phyloP scores from a whole-genome alignment of 2,113 vertebrate genomes.

The Ailurus styani region DNA sequence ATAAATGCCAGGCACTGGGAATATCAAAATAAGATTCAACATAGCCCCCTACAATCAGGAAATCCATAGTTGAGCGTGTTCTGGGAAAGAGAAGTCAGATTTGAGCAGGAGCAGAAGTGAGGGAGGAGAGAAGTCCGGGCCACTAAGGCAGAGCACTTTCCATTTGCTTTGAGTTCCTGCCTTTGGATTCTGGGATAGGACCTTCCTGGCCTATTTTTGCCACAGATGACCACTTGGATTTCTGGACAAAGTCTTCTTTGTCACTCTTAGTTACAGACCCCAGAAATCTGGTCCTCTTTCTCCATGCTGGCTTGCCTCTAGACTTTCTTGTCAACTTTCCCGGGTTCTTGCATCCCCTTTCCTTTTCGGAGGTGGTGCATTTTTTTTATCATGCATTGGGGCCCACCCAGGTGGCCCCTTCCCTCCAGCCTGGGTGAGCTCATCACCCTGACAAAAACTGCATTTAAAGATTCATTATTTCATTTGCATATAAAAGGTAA shows the following conservation, averaged over 20 bases:
- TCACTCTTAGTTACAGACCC: background rate
- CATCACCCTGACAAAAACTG: conserved; percentile 38
- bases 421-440: background rate
- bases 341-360: background rate
- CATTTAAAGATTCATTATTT: conserved; percentile 22
- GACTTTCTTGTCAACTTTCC: background rate
- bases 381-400: background rate
- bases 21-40: too few species aligned
- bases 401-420: background rate
- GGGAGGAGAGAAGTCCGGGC: too few species aligned
- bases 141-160: too few species aligned
- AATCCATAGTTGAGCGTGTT: background rate
- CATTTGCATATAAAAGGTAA: conserved; percentile 50
- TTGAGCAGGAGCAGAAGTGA: background rate
- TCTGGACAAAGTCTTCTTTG: background rate
- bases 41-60: background rate
- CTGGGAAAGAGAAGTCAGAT: background rate
- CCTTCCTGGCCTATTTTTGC: background rate
- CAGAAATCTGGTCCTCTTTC: background rate
- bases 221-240: background rate
- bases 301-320: rapidly evolving
- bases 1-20: background rate
- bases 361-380: too few species aligned
- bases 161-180: background rate
- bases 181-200: rapidly evolving